Evolutionary conservation across 2,888 invertebrate species (phyloP).

Genomic region (Kryphioiulus occultus): DNA sequence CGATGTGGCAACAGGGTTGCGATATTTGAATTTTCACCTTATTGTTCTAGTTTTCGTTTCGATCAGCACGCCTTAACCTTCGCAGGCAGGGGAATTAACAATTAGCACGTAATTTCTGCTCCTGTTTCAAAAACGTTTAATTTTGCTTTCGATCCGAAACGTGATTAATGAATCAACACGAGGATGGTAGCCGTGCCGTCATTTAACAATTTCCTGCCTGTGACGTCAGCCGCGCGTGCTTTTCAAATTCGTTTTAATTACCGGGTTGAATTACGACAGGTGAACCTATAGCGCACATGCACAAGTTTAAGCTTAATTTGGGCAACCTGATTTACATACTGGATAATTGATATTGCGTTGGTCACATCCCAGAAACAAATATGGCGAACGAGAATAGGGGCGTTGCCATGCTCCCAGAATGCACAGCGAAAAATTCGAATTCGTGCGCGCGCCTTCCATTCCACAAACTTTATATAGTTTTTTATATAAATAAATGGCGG

Average conservation of each 20-base stretch:
- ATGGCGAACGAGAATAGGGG: background rate
- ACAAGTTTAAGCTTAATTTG: background rate
- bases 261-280: background rate
- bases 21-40: constrained; percentile 27
- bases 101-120: constrained; percentile 31
- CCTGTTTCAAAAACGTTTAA: constrained; percentile 21
- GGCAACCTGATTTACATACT: background rate
- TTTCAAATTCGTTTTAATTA: constrained; percentile 31
- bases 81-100: background rate
- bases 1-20: background rate
- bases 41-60: constrained; percentile 5
- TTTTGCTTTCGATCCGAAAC: constrained; percentile 3
- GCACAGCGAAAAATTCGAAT: background rate
- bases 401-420: background rate
- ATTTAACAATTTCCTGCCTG: background rate
- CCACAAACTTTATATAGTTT: too few species aligned
- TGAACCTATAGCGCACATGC: background rate
- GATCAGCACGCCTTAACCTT: constrained; percentile 29
- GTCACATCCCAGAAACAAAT: background rate
- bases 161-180: background rate
- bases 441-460: too few species aligned
- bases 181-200: background rate
- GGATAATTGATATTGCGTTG: background rate
- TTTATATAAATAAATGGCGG: too few species aligned
- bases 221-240: background rate